Percentiles rank a stretch among this genome's conserved stretches.
These are phyloP conservation scores for Exephanes ischioxanthus DNA, from an alignment of 2,888 invertebrate genomes.

Conservation along the genomic window DNA sequence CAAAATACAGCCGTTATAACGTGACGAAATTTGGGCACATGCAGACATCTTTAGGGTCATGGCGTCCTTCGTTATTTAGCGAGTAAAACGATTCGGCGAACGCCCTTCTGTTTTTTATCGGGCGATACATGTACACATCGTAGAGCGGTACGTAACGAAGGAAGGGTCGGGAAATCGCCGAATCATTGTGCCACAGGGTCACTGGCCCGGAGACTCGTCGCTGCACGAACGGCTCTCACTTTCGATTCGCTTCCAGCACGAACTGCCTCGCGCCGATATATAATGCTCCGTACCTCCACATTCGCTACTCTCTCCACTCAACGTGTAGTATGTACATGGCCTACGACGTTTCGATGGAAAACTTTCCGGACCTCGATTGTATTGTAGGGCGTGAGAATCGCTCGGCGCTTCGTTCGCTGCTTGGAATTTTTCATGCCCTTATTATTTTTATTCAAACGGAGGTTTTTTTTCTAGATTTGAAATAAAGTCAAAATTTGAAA, in stretches of 20 bases:
- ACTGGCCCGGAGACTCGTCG: conserved; percentile 19
- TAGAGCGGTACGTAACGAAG: background rate
- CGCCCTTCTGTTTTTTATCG: too few species aligned
- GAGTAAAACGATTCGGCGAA: too few species aligned
- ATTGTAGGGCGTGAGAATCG: background rate
- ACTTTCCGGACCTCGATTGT: background rate
- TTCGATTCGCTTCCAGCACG: conserved; percentile 35
- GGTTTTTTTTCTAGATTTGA: background rate
- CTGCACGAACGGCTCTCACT: conserved; percentile 41
- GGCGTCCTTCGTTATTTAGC: too few species aligned
- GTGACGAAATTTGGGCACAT: too few species aligned
- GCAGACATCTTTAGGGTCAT: too few species aligned
- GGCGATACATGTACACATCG: too few species aligned
- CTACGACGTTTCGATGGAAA: conserved; percentile 9
- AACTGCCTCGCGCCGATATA: conserved; percentile 28
- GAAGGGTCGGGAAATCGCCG: conserved; percentile 23
- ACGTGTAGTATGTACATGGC: background rate
- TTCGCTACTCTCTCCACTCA: conserved; percentile 16
- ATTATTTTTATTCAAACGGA: background rate
- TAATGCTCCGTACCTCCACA: background rate
- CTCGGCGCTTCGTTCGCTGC: background rate
- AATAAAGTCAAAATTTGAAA: background rate
- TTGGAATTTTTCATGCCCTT: background rate
- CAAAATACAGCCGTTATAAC: too few species aligned
- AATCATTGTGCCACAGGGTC: conserved; percentile 35